phyloP scores from a whole-genome alignment of 1,140 invertebrate species.

The Aphaenogaster rudis region DNA sequence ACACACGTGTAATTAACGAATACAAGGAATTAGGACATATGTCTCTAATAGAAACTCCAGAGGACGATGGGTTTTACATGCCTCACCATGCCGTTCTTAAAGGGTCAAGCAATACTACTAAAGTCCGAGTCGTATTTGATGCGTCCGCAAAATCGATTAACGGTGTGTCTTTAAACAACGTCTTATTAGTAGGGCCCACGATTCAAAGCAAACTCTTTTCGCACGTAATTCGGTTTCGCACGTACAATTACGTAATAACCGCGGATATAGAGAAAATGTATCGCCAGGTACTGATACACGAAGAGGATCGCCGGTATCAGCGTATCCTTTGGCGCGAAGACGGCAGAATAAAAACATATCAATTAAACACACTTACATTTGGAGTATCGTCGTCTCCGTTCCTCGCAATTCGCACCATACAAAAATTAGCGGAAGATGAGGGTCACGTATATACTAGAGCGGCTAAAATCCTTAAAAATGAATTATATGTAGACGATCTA shows the following conservation, averaged over 20 bases:
- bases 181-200: too few species aligned
- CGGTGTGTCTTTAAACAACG: too few species aligned
- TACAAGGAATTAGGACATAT: too few species aligned
- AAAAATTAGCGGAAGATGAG: conserved; percentile 75
- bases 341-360: conserved; percentile 70
- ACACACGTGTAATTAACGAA: too few species aligned
- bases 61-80: too few species aligned
- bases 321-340: not conserved
- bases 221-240: too few species aligned
- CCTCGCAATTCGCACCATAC: conserved; percentile 75
- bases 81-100: too few species aligned
- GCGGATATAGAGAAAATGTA: conserved; percentile 80
- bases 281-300: conserved; percentile 74
- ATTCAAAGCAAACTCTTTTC: too few species aligned
- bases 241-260: not conserved
- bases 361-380: conserved; percentile 69
- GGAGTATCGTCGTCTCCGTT: conserved; percentile 74
- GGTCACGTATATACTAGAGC: conserved; percentile 69
- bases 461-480: conserved; percentile 72
- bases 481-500: conserved; percentile 86
- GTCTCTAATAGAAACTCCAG: too few species aligned
- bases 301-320: conserved; percentile 79
- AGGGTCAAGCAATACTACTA: too few species aligned
- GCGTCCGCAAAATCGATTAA: too few species aligned
- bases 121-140: too few species aligned